Evolutionary conservation across 2,113 vertebrate genomes (phyloP).

Genomic region (Solea solea): DNA sequence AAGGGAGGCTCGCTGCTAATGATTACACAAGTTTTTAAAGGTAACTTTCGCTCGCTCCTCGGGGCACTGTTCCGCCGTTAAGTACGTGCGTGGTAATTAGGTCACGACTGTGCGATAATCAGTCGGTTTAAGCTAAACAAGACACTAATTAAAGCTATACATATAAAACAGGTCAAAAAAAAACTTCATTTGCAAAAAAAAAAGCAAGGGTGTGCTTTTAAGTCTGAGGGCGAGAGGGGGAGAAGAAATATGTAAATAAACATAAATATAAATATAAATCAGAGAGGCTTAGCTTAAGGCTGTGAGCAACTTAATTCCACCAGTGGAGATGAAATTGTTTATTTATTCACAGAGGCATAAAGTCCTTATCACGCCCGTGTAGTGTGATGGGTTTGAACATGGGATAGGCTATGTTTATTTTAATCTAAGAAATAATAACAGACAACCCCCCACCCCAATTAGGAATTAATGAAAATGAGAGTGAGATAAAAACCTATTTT

Average conservation of each 20-base stretch:
- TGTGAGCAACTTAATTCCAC: slow-evolving; percentile 86
- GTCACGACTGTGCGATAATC: slow-evolving; percentile 85
- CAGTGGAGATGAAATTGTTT: slow-evolving; percentile 85
- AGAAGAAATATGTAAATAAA: slow-evolving; percentile 69
- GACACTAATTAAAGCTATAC: slow-evolving; percentile 88
- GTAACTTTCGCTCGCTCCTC: slow-evolving; percentile 84
- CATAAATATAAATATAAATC: slow-evolving; percentile 79
- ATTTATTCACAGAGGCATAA: slow-evolving; percentile 85
- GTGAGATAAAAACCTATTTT: slow-evolving; percentile 87
- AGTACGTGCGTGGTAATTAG: slow-evolving; percentile 83
- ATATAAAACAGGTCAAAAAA: slow-evolving; percentile 88
- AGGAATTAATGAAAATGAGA: slow-evolving; percentile 89
- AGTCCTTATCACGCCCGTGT: slow-evolving; percentile 85
- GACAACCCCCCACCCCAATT: slow-evolving; percentile 87
- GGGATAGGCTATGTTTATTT: slow-evolving; percentile 87
- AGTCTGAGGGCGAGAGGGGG: slow-evolving; percentile 69
- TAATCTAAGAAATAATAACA: slow-evolving; percentile 90
- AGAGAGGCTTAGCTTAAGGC: slow-evolving; percentile 85
- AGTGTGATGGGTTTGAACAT: slow-evolving; percentile 87
- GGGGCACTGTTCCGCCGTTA: slow-evolving; percentile 76
- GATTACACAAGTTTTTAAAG: slow-evolving; percentile 87
- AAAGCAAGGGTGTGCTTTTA: slow-evolving; percentile 81
- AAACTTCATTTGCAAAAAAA: slow-evolving; percentile 79
- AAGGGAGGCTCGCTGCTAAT: slow-evolving; percentile 83
- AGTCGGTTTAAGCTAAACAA: slow-evolving; percentile 88